Base-by-base conservation (phyloP, 2,113 vertebrate genomes). In the Osmerus mordax region DNA sequence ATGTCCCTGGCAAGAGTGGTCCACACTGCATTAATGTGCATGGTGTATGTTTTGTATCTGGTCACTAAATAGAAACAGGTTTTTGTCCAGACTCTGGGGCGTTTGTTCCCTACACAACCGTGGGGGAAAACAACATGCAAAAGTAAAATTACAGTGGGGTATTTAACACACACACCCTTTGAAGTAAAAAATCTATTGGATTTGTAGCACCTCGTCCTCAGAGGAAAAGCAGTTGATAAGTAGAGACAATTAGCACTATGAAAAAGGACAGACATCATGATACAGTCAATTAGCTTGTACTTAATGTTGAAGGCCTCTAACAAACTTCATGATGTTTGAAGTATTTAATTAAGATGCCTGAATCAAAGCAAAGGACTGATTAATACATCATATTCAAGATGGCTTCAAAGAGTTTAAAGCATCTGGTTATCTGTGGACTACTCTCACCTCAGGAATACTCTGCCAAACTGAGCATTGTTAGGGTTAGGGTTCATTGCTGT, bases 1-100 rank as follows among this genome's bases (percentile, higher is more conserved):
- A 87, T 91, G 87, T 90, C 86, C 82, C 82, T 89, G 86, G 81
- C 81, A 87, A 73, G 76, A 83, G 83, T 78, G 72, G 77, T 72
- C 84, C 47, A 56, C 80, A 0, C 78, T 85, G 80, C 81, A 87
- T 89, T 82, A 86, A 87, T 88, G 73, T 83, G 71, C 73, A 69
- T 56, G 71, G 69, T 23, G 52, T 66, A 29, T 71, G 32, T 56
- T 28, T 59, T 59, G 68, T 41, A 29, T 65, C 69, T 71, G 59
- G 36, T 79, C 79, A 74, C 62, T 18, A 36, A 62, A 72, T 68
- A 56, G 61, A 78, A 70, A 71, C 84, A 58, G 65, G 72, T 81
- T 79, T 69, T 78, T 74, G 61, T 51, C 53, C 25, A 3, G 51
- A 54, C 75, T 51, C 25, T 21, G 23, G 21, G 52, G 75, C 64